These are phyloP conservation scores for Botia kubotai DNA, from an alignment of 2,797 vertebrate genomes.

Conservation along the genomic window DNA sequence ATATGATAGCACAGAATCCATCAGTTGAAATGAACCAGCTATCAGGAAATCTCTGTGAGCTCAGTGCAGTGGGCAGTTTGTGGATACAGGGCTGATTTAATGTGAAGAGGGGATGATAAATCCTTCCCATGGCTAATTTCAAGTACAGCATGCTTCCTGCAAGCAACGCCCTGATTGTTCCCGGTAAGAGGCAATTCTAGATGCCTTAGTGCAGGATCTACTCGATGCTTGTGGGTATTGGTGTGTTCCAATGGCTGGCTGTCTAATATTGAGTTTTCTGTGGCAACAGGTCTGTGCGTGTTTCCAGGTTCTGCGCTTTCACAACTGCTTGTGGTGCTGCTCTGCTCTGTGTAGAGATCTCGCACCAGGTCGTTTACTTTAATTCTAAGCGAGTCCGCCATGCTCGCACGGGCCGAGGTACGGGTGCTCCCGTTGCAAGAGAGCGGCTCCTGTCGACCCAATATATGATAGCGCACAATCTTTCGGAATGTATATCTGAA, in stretches of 20 bases:
- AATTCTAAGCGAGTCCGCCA: constrained; percentile 74
- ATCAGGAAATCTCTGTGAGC: constrained; percentile 67
- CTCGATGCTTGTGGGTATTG: constrained; percentile 22
- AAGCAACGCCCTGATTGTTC: constrained; percentile 43
- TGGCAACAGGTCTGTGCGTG: constrained; percentile 40
- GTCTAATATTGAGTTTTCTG: constrained; percentile 7
- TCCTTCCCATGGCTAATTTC: constrained; percentile 57
- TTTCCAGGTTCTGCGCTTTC: constrained; percentile 58
- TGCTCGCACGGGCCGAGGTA: constrained; percentile 68
- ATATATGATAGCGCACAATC: constrained; percentile 85
- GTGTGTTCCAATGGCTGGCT: constrained; percentile 9
- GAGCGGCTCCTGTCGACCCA: constrained; percentile 77
- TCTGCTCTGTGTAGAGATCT: constrained; percentile 65
- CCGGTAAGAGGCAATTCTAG: constrained; percentile 48
- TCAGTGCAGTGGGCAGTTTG: constrained; percentile 58
- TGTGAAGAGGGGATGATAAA: constrained; percentile 35
- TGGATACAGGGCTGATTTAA: constrained; percentile 56
- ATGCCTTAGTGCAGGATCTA: constrained; percentile 60
- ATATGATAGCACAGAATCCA: constrained; percentile 12
- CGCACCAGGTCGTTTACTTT: constrained; percentile 67
- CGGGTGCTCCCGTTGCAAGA: constrained; percentile 70
- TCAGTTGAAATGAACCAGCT: neutral
- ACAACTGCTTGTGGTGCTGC: constrained; percentile 62
- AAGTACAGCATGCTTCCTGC: constrained; percentile 26
- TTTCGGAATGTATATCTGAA: constrained; percentile 90